Conservation (phyloP, 2,113 vertebrate genomes). For the Cebidichthys violaceus region DNA sequence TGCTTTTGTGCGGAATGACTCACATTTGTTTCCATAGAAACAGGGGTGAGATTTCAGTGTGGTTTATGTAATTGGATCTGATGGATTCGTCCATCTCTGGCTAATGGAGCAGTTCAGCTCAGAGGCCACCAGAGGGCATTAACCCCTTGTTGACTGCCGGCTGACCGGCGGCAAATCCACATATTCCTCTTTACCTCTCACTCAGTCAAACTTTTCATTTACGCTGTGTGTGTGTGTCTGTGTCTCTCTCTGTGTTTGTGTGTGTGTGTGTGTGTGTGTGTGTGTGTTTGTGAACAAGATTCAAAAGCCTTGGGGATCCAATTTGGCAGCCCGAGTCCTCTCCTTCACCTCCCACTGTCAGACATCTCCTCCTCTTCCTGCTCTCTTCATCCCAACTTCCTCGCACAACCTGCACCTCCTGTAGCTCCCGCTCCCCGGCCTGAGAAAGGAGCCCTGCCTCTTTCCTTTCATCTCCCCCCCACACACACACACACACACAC, state of each 20-base stretch:
- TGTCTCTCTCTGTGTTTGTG: background rate
- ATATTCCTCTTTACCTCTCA: background rate
- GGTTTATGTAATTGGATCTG: conserved; percentile 66
- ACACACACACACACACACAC: no score
- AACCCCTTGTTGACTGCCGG: conserved; percentile 43
- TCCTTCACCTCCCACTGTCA: conserved; percentile 65
- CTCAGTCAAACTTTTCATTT: conserved; percentile 12
- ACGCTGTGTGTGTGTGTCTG: background rate
- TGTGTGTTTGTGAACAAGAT: conserved; percentile 10
- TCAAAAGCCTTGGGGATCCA: conserved; percentile 52
- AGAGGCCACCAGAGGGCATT: conserved; percentile 63
- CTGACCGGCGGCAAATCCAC: background rate
- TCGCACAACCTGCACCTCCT: conserved; percentile 39
- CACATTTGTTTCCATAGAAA: conserved; percentile 76
- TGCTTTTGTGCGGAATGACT: conserved; percentile 58
- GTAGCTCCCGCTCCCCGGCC: background rate
- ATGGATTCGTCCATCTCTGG: conserved; percentile 56
- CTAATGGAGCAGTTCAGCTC: conserved; percentile 59
- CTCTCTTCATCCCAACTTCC: conserved; percentile 46
- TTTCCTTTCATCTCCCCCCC: conserved; percentile 53
- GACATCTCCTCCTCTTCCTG: conserved; percentile 67
- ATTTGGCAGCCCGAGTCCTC: conserved; percentile 54
- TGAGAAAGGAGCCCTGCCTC: conserved; percentile 43
- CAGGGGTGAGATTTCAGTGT: conserved; percentile 53
- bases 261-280: no score